Evolutionary conservation across 1,140 invertebrate species (phyloP).

Genomic region (Chrysoperla carnea): DNA sequence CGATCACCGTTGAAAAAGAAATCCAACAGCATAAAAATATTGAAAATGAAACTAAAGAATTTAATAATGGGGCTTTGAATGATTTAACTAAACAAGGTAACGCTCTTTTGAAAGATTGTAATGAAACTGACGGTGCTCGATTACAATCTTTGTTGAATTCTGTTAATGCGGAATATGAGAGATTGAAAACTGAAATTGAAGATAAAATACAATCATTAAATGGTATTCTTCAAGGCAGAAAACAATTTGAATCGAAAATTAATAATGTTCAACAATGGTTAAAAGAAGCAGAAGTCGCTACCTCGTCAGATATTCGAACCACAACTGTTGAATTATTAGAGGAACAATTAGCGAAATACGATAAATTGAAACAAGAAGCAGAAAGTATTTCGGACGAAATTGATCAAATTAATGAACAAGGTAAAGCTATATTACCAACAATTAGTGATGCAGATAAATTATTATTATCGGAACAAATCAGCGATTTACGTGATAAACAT

Average conservation of each 20-base stretch:
- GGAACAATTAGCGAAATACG: slow-evolving; percentile 71
- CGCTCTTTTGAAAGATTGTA: slow-evolving; percentile 62
- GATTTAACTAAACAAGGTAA: slow-evolving; percentile 60
- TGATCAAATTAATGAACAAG: slow-evolving; percentile 54
- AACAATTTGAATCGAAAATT: slow-evolving; percentile 61
- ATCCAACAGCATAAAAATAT: slow-evolving; percentile 53
- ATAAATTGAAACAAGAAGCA: slow-evolving; percentile 57
- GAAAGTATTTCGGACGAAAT: slow-evolving; percentile 49
- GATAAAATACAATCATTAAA: slow-evolving; percentile 53
- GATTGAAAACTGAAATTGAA: slow-evolving; percentile 47
- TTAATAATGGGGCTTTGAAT: slow-evolving; percentile 54
- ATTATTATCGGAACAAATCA: slow-evolving; percentile 58
- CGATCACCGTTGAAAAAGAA: slow-evolving; percentile 58
- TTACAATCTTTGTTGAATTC: slow-evolving; percentile 47
- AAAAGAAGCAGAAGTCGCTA: slow-evolving; percentile 70
- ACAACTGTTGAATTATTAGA: slow-evolving; percentile 62
- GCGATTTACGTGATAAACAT: slow-evolving; percentile 58
- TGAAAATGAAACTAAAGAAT: slow-evolving; percentile 57
- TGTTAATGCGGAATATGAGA: slow-evolving; percentile 47
- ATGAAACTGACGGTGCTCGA: slow-evolving; percentile 44
- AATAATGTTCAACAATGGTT: slow-evolving; percentile 70
- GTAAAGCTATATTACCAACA: slow-evolving; percentile 59
- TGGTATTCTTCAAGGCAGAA: slow-evolving; percentile 55
- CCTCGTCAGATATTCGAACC: slow-evolving; percentile 57
- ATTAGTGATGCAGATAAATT: slow-evolving; percentile 73